Base-by-base conservation (phyloP, 2,888 invertebrate genomes). In the Dryobota labecula region DNA sequence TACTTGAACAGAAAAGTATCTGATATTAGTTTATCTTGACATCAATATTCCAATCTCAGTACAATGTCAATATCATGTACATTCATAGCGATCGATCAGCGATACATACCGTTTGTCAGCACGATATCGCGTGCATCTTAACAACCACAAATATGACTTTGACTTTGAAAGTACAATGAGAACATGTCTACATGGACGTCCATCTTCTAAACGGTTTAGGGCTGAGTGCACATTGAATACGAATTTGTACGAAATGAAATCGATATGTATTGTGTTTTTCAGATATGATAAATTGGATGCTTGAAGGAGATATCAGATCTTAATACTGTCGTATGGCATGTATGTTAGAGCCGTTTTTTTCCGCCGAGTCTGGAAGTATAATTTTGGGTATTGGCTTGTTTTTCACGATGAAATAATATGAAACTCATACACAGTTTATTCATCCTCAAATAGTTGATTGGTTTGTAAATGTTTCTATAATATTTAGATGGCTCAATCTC, bases 161-260 rank as follows among this genome's bases (percentile, higher is more conserved):
- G 84, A 81, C 86, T 81, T 86, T 86, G 79, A 83, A 78, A 85
- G 75, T 83, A 77, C 61, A 78, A 77, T 70, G 73, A 70, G 80
- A 68, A 71, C 68, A 71, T 78, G 77, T 82, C 77, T 76, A 70
- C 68, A 79, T 76, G 57, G 51, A 58, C 62, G 78, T 83, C 65
- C 67, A 79, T 78, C 63, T 80, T 80, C 20, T 53, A 70, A 76
- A 76, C 54, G 63, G 61, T 66, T 66, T 73, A 62, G 53, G 70
- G 72, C 30, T 74, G 58, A 56, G 61, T 61, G 24, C 67, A 65
- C 36, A 62, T 74, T 73, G 73, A 70, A 81, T 72, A 66, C n/a
- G 27, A 71, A 61, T 71, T 60, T 51, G 45, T 27, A 27, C 3
- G 41, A 63, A 63, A 53, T 43, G 27, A 57, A 45, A 43, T 24